Conservation (phyloP, 2,888 invertebrate species). For the Caenorhabditis sp. region DNA sequence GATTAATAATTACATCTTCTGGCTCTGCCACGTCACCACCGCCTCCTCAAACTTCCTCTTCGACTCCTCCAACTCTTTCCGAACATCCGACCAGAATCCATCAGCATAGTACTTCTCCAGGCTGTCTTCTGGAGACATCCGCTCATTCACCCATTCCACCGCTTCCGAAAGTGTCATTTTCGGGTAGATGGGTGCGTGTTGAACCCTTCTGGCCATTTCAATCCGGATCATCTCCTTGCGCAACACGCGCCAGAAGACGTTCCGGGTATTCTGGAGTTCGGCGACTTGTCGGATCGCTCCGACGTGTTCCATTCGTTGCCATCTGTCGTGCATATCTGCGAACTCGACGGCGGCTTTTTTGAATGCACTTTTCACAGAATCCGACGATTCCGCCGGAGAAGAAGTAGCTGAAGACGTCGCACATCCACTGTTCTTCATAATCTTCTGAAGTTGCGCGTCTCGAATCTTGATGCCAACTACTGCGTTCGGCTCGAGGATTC, state of each 20-base stretch:
- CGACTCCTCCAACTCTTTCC: slow-evolving; percentile 21
- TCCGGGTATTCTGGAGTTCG: slow-evolving; percentile 19
- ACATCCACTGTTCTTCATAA: slow-evolving; percentile 52
- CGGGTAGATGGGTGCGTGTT: slow-evolving; percentile 32
- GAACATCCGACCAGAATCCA: slow-evolving; percentile 24
- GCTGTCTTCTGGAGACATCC: neutral
- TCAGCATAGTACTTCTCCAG: slow-evolving; percentile 8
- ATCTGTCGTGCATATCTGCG: slow-evolving; percentile 98
- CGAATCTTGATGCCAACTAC: slow-evolving; percentile 98
- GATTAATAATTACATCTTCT: neutral
- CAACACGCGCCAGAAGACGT: slow-evolving; percentile 33
- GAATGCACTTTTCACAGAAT: slow-evolving; percentile 38
- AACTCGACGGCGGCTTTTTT: slow-evolving; percentile 90
- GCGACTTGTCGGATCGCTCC: slow-evolving; percentile 87
- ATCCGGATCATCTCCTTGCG: slow-evolving; percentile 40
- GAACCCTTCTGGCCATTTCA: slow-evolving; percentile 40
- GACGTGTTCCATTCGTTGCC: slow-evolving; percentile 96
- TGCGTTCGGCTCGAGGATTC: slow-evolving; percentile 96
- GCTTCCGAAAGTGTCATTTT: slow-evolving; percentile 32
- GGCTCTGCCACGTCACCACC: slow-evolving; percentile 17
- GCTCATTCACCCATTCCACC: slow-evolving; percentile 30
- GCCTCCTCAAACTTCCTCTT: slow-evolving; percentile 17
- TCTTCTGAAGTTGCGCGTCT: slow-evolving; percentile 88
- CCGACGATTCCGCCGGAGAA: neutral
- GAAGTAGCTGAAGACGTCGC: too few relatives aligned